phyloP scores from a whole-genome alignment of 2,113 vertebrate genomes.

The Thunnus maccoyii region DNA sequence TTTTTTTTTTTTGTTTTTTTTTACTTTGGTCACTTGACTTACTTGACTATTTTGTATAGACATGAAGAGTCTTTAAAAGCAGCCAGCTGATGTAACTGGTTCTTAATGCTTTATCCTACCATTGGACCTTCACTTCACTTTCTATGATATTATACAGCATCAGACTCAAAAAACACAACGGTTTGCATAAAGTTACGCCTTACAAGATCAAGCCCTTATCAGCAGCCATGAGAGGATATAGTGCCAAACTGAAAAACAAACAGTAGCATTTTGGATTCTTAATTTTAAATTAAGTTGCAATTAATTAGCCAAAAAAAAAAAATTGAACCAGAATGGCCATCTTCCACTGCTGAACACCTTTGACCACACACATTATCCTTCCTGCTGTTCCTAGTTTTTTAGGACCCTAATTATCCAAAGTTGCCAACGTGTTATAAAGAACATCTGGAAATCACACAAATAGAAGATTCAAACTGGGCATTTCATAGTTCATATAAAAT shows the following conservation, averaged over 20 bases:
- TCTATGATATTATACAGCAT: slow-evolving; percentile 30
- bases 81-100: slow-evolving; percentile 51
- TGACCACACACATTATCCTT: slow-evolving; percentile 10
- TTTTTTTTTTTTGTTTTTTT: neutral
- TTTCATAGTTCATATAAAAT: slow-evolving; percentile 15
- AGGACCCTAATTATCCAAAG: slow-evolving; percentile 23
- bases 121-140: slow-evolving; percentile 52
- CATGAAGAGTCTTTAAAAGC: slow-evolving; percentile 63
- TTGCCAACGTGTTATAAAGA: slow-evolving; percentile 59
- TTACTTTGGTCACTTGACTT: slow-evolving; percentile 33
- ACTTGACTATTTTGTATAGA: slow-evolving; percentile 55
- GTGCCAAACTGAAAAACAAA: slow-evolving; percentile 75
- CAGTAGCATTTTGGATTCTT: slow-evolving; percentile 48
- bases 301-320: slow-evolving; percentile 59
- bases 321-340: slow-evolving; percentile 45
- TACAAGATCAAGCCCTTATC: slow-evolving; percentile 47
- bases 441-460: slow-evolving; percentile 2
- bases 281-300: slow-evolving; percentile 41
- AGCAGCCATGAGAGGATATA: slow-evolving; percentile 59
- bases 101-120: slow-evolving; percentile 56
- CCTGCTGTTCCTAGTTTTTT: slow-evolving; percentile 17
- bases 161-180: slow-evolving; percentile 34
- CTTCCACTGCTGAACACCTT: slow-evolving; percentile 33
- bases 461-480: neutral
- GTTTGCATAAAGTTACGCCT: slow-evolving; percentile 53